Percentiles rank a stretch among this genome's conserved stretches.
Conservation (phyloP, 1,140 invertebrate species). For the Hycleus phaleratus region DNA sequence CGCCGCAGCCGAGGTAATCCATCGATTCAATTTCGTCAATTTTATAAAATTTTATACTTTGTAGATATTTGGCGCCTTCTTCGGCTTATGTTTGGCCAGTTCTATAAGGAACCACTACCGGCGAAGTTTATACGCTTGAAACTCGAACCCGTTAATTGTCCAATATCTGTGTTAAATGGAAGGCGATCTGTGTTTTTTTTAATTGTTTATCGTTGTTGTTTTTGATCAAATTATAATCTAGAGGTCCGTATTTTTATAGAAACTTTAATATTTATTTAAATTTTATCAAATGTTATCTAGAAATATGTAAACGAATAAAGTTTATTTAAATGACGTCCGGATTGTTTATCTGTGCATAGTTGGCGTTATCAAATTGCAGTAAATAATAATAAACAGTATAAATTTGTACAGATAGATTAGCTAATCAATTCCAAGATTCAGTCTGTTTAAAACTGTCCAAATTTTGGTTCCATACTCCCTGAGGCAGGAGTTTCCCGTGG, state of each 20-base stretch:
- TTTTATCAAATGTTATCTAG: background rate
- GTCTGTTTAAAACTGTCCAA: too few species aligned
- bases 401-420: too few species aligned
- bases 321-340: background rate
- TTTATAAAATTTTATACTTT: slow-evolving; percentile 31
- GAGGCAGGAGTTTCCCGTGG: too few species aligned
- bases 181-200: background rate
- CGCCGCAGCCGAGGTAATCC: slow-evolving; percentile 57
- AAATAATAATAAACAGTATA: too few species aligned
- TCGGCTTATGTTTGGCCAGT: slow-evolving; percentile 36
- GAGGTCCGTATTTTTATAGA: too few species aligned
- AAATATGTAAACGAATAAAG: background rate
- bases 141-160: background rate
- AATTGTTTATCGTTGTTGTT: slow-evolving; percentile 3
- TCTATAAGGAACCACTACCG: slow-evolving; percentile 35
- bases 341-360: too few species aligned
- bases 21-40: background rate
- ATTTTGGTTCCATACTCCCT: too few species aligned
- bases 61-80: slow-evolving; percentile 35
- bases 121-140: slow-evolving; percentile 32
- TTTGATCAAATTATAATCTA: slow-evolving; percentile 5
- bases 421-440: too few species aligned
- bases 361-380: too few species aligned
- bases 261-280: background rate
- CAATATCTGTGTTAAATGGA: too few species aligned